Conservation (phyloP, 2,888 invertebrate genomes). For the Zygaena filipendulae region DNA sequence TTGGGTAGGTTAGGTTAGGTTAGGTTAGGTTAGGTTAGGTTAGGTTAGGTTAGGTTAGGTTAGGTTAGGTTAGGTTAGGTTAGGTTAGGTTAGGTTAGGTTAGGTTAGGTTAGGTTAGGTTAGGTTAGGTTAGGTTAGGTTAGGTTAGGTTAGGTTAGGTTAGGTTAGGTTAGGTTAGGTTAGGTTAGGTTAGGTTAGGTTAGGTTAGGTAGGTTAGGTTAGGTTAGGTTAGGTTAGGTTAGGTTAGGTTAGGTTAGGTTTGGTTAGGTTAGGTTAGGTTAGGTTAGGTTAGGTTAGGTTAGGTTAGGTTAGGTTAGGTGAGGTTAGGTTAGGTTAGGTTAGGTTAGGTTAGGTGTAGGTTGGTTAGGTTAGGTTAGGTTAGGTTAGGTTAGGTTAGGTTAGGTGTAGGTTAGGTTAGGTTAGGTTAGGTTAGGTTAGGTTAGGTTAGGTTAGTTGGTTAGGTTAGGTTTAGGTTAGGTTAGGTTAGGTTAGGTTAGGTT, state of each 20-base stretch:
- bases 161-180: conserved; percentile 1
- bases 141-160: conserved; percentile 4
- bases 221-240: conserved; percentile 13
- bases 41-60: conserved; percentile 4
- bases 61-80: conserved; percentile 2
- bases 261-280: conserved; percentile 11
- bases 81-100: conserved; percentile 2
- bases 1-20: conserved; percentile 4
- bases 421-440: conserved; percentile 14
- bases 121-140: conserved; percentile 5
- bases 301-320: conserved; percentile 13
- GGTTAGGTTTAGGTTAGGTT: conserved; percentile 8
- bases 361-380: conserved; percentile 16
- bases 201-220: conserved; percentile 15
- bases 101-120: conserved; percentile 5
- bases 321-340: conserved; percentile 13
- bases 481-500: conserved; percentile 5
- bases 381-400: conserved; percentile 16
- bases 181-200: too few species aligned
- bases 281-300: conserved; percentile 12
- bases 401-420: conserved; percentile 16
- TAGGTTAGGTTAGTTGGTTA: conserved; percentile 12
- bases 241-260: conserved; percentile 6
- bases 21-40: conserved; percentile 5
- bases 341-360: conserved; percentile 9